Evolutionary conservation across 2,797 vertebrate genomes (phyloP), one percentile per base, ranked within the genome.

Genomic region (Bradypus variegatus): DNA sequence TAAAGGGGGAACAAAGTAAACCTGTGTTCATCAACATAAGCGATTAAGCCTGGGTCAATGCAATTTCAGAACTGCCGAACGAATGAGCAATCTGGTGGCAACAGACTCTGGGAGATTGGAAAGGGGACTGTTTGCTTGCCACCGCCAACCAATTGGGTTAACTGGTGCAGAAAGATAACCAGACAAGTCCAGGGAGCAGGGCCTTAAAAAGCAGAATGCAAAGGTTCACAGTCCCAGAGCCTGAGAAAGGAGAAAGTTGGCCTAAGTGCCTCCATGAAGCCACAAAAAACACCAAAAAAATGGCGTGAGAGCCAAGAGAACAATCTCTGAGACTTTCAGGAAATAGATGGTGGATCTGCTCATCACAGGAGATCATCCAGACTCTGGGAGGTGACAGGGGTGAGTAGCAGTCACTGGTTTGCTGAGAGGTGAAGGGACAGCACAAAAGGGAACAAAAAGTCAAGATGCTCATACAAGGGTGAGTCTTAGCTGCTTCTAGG

Each of bases 191-290:
- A 27, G 27, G 38, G 23, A 79, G 64, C 25, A 2, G 5, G 33
- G 16, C 67, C 67, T 36, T 18, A 36, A 21, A 36, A 36, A 36
- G 64, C 29, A 2, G 2, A 48, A 48, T 5, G 21, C 23, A 27
- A 8, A 2, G 4, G 21, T 0, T 18, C 18, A 33, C 70, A 15
- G 50, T 8, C 33, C 21, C 7, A 1, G 58, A 58, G 29, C 25
- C 60, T 21, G 53, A 2, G 8, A 62, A 29, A 53, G 1, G 41
- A 41, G 33, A 18, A 33, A 27, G 38, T 14, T 1, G 0, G 36
- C 8, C 29, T 0, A 9, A 21, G 67, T 3, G 1, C 6, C 9
- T 3, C 5, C 0, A 1, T 18, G 33, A 36, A 2, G 25, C 6
- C 11, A 0, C 3, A 6, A 14, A 36, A 76, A 53, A 31, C 38